Conservation (phyloP, 2,888 invertebrate species). For the Agrochola macilenta region DNA sequence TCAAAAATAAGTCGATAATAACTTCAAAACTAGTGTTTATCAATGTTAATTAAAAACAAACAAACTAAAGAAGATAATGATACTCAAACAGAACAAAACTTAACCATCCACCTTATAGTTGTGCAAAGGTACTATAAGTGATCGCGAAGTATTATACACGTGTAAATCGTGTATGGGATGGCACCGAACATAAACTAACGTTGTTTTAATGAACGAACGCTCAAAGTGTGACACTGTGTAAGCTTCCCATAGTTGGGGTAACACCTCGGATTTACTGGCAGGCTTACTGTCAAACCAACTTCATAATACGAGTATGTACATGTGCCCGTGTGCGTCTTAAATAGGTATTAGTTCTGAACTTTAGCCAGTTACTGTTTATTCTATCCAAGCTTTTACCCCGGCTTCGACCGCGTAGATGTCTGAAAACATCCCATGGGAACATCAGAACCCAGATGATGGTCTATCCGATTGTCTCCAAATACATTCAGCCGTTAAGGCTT, state of each 20-base stretch:
- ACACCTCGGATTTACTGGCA: conserved; percentile 19
- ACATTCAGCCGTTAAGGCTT: neutral
- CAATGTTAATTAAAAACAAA: neutral
- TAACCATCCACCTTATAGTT: too few relatives aligned
- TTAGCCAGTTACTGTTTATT: neutral
- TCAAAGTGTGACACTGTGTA: conserved; percentile 37
- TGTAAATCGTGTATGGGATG: too few relatives aligned
- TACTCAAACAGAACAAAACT: neutral
- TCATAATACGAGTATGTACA: neutral
- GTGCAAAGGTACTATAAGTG: neutral
- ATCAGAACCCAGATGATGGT: neutral
- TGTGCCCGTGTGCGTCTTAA: neutral
- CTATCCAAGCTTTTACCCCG: too few relatives aligned
- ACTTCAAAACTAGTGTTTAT: neutral
- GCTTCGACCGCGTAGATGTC: too few relatives aligned
- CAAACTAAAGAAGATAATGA: neutral
- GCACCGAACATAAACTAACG: conserved; percentile 18
- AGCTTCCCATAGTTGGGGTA: conserved; percentile 31
- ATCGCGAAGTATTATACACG: too few relatives aligned
- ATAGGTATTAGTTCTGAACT: neutral
- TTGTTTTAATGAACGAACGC: conserved; percentile 42
- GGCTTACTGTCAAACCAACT: conserved; percentile 16
- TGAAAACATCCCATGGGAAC: neutral
- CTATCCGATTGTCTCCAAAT: neutral
- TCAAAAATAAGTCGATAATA: neutral